Evolutionary conservation across 2,797 vertebrate species (phyloP), one percentile per base, ranked within the genome.

Genomic region (Hydrophis major): DNA sequence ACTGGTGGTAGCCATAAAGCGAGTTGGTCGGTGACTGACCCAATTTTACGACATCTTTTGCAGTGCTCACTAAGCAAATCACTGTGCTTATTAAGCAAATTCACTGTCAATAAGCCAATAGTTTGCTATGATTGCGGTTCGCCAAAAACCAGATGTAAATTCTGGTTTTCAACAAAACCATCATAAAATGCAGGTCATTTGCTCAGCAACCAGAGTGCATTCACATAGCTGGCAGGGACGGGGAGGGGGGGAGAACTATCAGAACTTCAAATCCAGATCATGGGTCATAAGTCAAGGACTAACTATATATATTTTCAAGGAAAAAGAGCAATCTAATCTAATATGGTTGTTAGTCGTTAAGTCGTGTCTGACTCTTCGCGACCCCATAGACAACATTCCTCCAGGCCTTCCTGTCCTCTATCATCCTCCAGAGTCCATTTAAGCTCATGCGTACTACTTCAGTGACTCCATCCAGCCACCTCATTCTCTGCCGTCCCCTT

Each of bases 181-280:
- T n/a, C 61, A n/a, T 66, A 66, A 66, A 66, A 66, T 16, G 63
- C 28, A 66, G 13, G 6, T n/a, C 28, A n/a, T 13, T 66, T 66
- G 28, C 28, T 66, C 2, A n/a, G 28, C 13, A n/a, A 6, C 63
- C 63, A 66, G n/a, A 6, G 27, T 66, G 63, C 28, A 66, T 66
- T n/a, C 63, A 63, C 61, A 63, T 22, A 60, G 22, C 59, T 60
- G 59, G 20, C 20, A 6, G 20, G 2, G 37, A 37, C 2, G 59
- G 59, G 5, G 1, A 1, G 6, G 3, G 11, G 4, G 11, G 1
- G 0, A 0, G 12, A n/a, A 66, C 61, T 66, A 11, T 66, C 12
- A 66, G 11, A 66, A 66, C 27, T 66, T 66, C 61, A 66, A 13
- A 66, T 66, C 27, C 61, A 66, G 27, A 1, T 66, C 27, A 66